These are phyloP conservation scores for Ciconia maguari DNA, from an alignment of 2,113 vertebrate species.

Conservation along the genomic window DNA sequence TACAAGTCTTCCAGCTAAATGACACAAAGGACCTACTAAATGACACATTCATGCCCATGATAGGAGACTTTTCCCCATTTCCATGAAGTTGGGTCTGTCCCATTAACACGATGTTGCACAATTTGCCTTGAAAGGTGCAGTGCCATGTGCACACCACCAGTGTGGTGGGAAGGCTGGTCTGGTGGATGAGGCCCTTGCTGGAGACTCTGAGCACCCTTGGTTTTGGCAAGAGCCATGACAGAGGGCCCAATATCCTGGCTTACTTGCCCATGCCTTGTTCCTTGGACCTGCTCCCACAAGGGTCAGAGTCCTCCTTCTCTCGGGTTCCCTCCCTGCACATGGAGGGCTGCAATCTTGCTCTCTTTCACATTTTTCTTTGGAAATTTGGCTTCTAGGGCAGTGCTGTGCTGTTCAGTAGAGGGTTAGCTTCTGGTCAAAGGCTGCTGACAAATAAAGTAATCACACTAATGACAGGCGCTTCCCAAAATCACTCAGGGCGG, in stretches of 20 bases:
- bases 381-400: background rate
- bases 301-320: background rate
- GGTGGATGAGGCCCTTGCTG: background rate
- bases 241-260: background rate
- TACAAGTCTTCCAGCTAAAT: background rate
- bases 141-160: background rate
- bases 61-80: background rate
- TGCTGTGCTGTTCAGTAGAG: background rate
- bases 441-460: background rate
- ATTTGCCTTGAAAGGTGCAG: background rate
- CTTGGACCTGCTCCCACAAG: background rate
- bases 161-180: background rate
- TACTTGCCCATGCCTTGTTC: background rate
- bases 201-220: background rate
- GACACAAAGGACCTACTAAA: background rate
- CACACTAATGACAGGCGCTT: background rate
- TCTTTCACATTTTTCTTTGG: background rate
- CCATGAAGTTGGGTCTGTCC: background rate
- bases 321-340: background rate
- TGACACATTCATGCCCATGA: accelerated
- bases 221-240: background rate
- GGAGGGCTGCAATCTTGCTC: background rate
- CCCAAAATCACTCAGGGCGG: background rate
- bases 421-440: background rate
- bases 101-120: accelerated